Conservation (phyloP, 2,888 invertebrate species). For the Zaprionus obscuricornis region DNA sequence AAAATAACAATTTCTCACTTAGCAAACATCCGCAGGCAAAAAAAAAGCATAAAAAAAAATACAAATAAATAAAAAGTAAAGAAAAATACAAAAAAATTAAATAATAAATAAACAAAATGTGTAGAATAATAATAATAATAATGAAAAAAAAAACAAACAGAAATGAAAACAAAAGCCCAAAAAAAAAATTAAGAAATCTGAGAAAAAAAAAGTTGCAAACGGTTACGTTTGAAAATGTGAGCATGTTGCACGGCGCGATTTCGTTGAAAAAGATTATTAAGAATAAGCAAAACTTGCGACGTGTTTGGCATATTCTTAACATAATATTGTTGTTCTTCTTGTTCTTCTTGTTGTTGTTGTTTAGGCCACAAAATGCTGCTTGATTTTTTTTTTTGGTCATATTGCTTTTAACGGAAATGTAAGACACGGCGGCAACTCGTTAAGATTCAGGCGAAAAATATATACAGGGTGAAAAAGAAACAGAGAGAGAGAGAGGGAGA, state of each 20-base stretch:
- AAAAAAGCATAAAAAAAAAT: conserved; percentile 15
- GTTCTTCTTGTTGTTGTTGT: not conserved
- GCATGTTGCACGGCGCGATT: conserved; percentile 56
- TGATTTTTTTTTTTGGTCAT: conserved; percentile 16
- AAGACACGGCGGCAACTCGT: conserved; percentile 55
- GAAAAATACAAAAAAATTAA: conserved; percentile 22
- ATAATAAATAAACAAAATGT: conserved; percentile 20
- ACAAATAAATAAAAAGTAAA: conserved; percentile 23
- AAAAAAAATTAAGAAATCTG: conserved; percentile 13
- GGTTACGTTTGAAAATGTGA: conserved; percentile 54
- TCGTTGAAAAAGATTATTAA: conserved; percentile 74
- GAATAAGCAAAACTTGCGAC: conserved; percentile 70
- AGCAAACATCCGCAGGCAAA: conserved; percentile 45
- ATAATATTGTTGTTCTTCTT: too few species aligned
- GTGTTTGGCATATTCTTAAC: conserved; percentile 63
- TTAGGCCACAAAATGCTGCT: conserved; percentile 18
- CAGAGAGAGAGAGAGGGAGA: too few species aligned
- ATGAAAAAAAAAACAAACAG: conserved; percentile 11
- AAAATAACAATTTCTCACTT: conserved; percentile 36
- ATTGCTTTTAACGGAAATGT: conserved; percentile 62
- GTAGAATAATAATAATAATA: conserved; percentile 24
- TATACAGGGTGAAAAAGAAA: conserved; percentile 13
- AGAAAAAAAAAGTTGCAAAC: conserved; percentile 37
- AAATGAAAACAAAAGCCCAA: not conserved
- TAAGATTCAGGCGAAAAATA: conserved; percentile 41